Evolutionary conservation across 2,888 invertebrate species (phyloP), one percentile per base, ranked within the genome.

Genomic region (Nezara viridula): DNA sequence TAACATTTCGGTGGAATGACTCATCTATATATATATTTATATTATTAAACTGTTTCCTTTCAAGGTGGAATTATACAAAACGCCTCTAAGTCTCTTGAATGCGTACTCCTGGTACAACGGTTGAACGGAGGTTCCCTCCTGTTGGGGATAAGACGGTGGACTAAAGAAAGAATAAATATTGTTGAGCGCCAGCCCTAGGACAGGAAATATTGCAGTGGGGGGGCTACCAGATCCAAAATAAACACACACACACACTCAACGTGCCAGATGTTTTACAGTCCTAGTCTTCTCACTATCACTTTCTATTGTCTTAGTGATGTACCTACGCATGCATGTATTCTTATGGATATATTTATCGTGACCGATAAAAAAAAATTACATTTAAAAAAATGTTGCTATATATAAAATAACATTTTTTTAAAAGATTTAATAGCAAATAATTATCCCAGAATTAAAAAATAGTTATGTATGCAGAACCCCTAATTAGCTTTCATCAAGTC

Each of bases 181-280:
- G 0, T 4, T 6, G n/a, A 81, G 12, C 14, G 81, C 40, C 24
- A 12, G n/a, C 2, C 81, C 81, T 81, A n/a, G 81, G 12, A 24
- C 81, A 81, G 24, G 81, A 12, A 40, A 44, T 81, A 40, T 81
- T 47, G 81, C 44, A 81, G 81, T 73, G 81, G 44, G 81, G 73
- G 77, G 81, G 77, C 24, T 21, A 12, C 81, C 32, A n/a, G 52
- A 37, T 50, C 55, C 52, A 86, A 86, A 86, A 86, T 86, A 86
- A 86, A 86, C 86, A 60, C 52, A 50, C 55, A 32, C 47, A 21
- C 49, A 44, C 85, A 47, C 85, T 49, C 47, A 49, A 47, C 47
- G 24, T 50, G 86, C 86, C 86, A 86, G 86, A 86, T 86, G 86
- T 86, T 52, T 86, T 86, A n/a, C 60, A 86, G 37, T 19, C 86